These are phyloP conservation scores for Dendrolimus kikuchii DNA, from an alignment of 1,140 invertebrate genomes.

Conservation along the genomic window DNA sequence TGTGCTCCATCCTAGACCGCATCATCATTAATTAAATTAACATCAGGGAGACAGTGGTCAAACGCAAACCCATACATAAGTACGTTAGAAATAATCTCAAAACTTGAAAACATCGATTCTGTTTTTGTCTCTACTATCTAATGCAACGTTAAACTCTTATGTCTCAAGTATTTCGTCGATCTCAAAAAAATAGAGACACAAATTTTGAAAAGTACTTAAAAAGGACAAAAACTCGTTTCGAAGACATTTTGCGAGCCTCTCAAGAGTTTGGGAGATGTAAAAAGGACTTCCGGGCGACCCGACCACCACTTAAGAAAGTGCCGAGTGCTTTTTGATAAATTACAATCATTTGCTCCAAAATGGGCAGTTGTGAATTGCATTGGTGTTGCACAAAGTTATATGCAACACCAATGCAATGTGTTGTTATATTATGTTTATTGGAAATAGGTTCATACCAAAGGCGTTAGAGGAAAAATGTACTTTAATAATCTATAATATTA, in stretches of 20 bases:
- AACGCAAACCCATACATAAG: too few relatives aligned
- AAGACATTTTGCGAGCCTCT: slow-evolving; percentile 61
- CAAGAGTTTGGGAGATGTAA: slow-evolving; percentile 51
- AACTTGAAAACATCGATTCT: too few relatives aligned
- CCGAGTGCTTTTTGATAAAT: background rate
- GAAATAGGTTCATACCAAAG: too few relatives aligned
- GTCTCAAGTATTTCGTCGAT: slow-evolving; percentile 39
- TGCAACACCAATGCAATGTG: background rate
- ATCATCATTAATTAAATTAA: too few relatives aligned
- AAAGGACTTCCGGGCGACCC: slow-evolving; percentile 50
- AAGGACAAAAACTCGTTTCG: slow-evolving; percentile 50
- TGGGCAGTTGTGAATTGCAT: background rate
- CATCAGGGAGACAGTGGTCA: too few relatives aligned
- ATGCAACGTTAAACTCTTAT: too few relatives aligned
- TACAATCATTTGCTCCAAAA: background rate
- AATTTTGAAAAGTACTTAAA: slow-evolving; percentile 61
- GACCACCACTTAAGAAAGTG: slow-evolving; percentile 41
- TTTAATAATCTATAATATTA: too few relatives aligned
- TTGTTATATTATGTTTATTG: background rate
- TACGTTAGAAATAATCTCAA: too few relatives aligned
- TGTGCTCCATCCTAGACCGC: too few relatives aligned
- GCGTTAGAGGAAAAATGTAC: too few relatives aligned
- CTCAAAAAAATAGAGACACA: slow-evolving; percentile 33
- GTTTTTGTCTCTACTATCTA: too few relatives aligned
- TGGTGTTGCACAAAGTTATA: background rate